Base-by-base conservation (phyloP, 2,888 invertebrate species). In the Cynaeus angustus region DNA sequence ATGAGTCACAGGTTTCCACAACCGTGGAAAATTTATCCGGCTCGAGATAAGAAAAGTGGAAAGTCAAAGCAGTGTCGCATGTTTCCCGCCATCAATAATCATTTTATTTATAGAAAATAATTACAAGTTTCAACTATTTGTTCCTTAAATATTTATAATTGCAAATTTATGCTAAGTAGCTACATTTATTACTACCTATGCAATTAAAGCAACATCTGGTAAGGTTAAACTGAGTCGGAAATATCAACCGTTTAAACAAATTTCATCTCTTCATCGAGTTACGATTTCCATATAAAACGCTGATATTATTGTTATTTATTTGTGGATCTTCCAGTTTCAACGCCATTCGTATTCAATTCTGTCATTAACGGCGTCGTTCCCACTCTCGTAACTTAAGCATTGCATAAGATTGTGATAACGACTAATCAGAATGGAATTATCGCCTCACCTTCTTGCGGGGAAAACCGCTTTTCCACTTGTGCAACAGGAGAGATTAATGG, bases 111-210 rank as follows among this genome's bases (percentile, higher is more conserved):
- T 66, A 66, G 66, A 66, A 66, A 66, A 66, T 55, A 66, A 66
- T 66, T 66, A 55, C 66, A 66, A 55, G 46, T 10, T 46, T 14
- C 55, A 66, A 66, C 66, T 66, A 66, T 66, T 66, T 66, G 66
- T 66, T 55, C 56, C 56, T 66, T 55, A 66, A 66, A 66, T 66
- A 66, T 66, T 66, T 66, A 66, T 66, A 46, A 66, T 66, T 66
- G 66, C 48, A 56, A 66, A 66, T 66, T 55, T 56, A 66, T 66
- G 66, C 66, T 16, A 66, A 66, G 21, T 26, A 46, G 46, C 56
- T 13, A 55, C 55, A 55, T 66, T 66, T 66, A 66, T 66, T 66
- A 56, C 66, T 41, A 55, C 56, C 66, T 66, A 56, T 66, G 56
- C 66, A 66, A 66, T 66, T 66, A 66, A 66, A 46, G 12, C 59